These are phyloP conservation scores for Folsomia manolachei DNA, from an alignment of 2,888 invertebrate genomes.

Conservation along the genomic window DNA sequence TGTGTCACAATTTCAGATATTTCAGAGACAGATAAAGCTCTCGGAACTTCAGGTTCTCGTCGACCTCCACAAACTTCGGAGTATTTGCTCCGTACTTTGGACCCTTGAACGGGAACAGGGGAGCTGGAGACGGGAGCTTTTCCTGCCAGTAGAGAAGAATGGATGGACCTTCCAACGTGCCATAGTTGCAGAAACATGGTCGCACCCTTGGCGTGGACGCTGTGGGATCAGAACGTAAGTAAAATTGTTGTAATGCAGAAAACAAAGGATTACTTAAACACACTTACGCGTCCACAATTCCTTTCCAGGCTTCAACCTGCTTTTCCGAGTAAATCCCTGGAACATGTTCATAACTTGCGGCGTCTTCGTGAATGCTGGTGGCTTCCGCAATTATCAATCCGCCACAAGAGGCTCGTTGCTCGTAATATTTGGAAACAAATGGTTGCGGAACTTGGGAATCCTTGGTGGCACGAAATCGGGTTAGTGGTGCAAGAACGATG, in stretches of 20 bases:
- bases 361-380: background rate
- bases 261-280: too few relatives aligned
- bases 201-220: conserved; percentile 3
- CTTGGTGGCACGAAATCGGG: too few relatives aligned
- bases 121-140: background rate
- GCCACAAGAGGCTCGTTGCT: background rate
- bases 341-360: background rate
- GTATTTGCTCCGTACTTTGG: too few relatives aligned
- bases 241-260: too few relatives aligned
- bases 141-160: background rate
- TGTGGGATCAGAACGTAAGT: too few relatives aligned
- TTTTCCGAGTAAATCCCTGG: conserved; percentile 16
- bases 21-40: background rate
- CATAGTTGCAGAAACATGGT: conserved; percentile 7
- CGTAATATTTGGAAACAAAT: conserved; percentile 9
- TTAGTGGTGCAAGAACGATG: too few relatives aligned
- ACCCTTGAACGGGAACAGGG: background rate
- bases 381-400: conserved; percentile 11
- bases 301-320: conserved; percentile 15
- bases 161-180: background rate
- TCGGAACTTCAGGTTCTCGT: background rate
- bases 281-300: background rate
- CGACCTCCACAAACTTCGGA: too few relatives aligned
- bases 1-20: background rate
- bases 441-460: too few relatives aligned